Evolutionary conservation across 1,140 invertebrate genomes (phyloP).

Genomic region (Drosophila pruinosa): DNA sequence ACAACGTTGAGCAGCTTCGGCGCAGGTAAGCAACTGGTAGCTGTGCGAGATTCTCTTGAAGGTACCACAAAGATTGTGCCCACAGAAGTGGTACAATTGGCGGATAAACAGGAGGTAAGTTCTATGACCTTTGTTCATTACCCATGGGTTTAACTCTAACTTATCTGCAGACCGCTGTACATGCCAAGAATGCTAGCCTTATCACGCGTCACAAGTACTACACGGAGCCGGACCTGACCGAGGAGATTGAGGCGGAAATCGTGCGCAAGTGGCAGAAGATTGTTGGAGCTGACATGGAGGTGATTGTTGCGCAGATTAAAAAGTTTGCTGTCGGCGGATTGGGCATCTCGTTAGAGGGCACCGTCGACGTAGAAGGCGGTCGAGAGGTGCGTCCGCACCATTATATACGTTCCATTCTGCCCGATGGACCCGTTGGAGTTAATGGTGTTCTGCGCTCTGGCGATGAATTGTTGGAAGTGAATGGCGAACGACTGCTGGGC

Average conservation of each 20-base stretch:
- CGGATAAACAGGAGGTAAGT: constrained; percentile 62
- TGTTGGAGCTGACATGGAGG: constrained; percentile 89
- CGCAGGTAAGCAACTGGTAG: constrained; percentile 68
- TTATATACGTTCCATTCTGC: constrained; percentile 95
- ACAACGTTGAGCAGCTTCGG: constrained; percentile 71
- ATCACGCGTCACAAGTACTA: constrained; percentile 79
- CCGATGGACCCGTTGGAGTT: constrained; percentile 96
- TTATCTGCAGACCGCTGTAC: constrained; percentile 37
- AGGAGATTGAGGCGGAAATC: constrained; percentile 90
- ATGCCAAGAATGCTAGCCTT: constrained; percentile 64
- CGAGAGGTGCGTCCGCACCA: constrained; percentile 95
- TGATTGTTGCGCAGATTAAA: constrained; percentile 93
- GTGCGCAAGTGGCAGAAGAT: constrained; percentile 93
- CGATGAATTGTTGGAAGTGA: constrained; percentile 96
- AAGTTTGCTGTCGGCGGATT: constrained; percentile 95
- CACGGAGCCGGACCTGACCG: constrained; percentile 84
- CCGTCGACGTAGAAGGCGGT: constrained; percentile 96
- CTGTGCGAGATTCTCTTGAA: constrained; percentile 69
- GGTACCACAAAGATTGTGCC: constrained; percentile 68
- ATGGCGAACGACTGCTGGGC: constrained; percentile 96
- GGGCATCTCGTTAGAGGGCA: constrained; percentile 98
- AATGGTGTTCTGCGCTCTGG: constrained; percentile 92
- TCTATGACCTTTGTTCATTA: neutral
- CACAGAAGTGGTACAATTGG: constrained; percentile 59
- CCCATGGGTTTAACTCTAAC: too few species aligned